Conservation (phyloP, 2,888 invertebrate genomes). For the Chalcosyrphus nemorum region DNA sequence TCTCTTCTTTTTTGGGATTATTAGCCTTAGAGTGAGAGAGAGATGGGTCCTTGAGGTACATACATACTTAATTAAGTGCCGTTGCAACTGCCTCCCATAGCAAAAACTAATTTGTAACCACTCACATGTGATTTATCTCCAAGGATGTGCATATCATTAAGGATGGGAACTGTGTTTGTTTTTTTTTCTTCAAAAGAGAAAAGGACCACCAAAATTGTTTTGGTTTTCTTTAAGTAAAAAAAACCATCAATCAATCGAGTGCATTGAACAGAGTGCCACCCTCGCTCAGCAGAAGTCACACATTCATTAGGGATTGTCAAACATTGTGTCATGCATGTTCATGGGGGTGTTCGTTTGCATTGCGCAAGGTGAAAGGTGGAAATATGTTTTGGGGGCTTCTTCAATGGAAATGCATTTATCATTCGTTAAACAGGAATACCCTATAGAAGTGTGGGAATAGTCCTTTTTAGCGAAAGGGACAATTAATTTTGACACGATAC, state of each 20-base stretch:
- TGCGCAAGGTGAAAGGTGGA: constrained; percentile 67
- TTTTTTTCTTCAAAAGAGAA: constrained; percentile 9
- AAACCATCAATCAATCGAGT: constrained; percentile 60
- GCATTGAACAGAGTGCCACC: constrained; percentile 26
- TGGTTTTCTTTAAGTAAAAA: neutral
- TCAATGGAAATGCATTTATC: constrained; percentile 48
- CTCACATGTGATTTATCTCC: constrained; percentile 39
- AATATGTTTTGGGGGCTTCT: constrained; percentile 21
- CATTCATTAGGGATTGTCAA: constrained; percentile 64
- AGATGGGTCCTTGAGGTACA: neutral
- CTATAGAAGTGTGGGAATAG: constrained; percentile 30
- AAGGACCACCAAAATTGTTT: constrained; percentile 53
- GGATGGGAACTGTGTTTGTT: constrained; percentile 1
- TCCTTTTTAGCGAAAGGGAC: constrained; percentile 41
- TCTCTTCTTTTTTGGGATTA: neutral
- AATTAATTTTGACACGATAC: constrained; percentile 60
- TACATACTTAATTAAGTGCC: constrained; percentile 15
- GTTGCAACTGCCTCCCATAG: constrained; percentile 10
- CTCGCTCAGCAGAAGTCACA: neutral
- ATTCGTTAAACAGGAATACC: constrained; percentile 37
- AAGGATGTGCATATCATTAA: constrained; percentile 23
- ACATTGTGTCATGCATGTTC: constrained; percentile 27
- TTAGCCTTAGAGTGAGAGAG: neutral
- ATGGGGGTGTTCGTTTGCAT: constrained; percentile 55
- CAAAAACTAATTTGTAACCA: constrained; percentile 11